Evolutionary conservation across 30 jellyfish, hydroid and myxozoan genomes (phyloP).

Genomic region (Pseudorhiza aurosa): DNA sequence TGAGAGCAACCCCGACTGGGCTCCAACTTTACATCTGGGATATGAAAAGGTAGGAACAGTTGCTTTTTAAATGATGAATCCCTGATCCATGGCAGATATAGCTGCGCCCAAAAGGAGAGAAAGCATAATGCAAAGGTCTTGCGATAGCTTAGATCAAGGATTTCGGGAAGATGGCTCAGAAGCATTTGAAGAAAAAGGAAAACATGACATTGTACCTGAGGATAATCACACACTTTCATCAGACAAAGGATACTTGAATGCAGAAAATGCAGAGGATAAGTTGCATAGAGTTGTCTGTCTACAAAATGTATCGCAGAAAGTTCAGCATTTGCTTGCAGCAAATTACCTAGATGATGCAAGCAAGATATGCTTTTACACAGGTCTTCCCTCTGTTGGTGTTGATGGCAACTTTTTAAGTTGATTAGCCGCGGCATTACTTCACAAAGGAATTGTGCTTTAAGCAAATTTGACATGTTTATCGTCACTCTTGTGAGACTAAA

Average conservation of each 20-base stretch:
- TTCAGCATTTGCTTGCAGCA: not conserved
- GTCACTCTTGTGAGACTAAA: not conserved
- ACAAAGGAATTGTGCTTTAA: slow-evolving; percentile 10
- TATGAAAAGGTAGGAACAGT: slow-evolving; percentile 18
- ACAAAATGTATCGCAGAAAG: not conserved
- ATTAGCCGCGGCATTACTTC: slow-evolving; percentile 3
- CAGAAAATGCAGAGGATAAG: too few species aligned
- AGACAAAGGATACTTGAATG: too few species aligned
- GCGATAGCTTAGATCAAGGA: too few species aligned
- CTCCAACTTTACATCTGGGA: slow-evolving; percentile 25
- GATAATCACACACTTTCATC: too few species aligned
- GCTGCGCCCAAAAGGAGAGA: too few species aligned
- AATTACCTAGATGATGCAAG: not conserved
- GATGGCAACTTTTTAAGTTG: not conserved
- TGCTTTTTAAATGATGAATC: too few species aligned
- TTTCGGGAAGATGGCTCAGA: too few species aligned
- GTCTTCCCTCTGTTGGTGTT: slow-evolving; percentile 2
- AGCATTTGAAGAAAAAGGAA: too few species aligned
- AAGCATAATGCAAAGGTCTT: too few species aligned
- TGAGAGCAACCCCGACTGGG: slow-evolving; percentile 37
- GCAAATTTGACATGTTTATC: not conserved
- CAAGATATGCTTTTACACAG: slow-evolving; percentile 2
- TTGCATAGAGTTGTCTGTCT: too few species aligned
- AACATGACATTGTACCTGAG: too few species aligned
- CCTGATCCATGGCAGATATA: too few species aligned